Conservation (phyloP, 2,888 invertebrate species). For the Hydraecia micacea region DNA sequence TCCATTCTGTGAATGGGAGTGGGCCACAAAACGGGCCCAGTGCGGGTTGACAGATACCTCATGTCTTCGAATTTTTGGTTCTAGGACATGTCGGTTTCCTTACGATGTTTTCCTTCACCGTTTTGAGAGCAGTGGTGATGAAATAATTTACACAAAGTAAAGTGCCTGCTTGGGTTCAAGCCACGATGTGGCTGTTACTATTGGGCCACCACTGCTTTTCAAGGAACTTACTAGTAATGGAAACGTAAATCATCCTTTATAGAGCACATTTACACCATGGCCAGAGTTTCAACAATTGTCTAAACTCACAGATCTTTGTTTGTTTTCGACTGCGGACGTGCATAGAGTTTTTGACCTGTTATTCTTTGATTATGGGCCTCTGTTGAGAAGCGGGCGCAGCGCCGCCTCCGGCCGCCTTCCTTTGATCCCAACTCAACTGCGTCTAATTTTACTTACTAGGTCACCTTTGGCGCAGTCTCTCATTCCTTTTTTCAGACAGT, state of each 20-base stretch:
- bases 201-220: neutral
- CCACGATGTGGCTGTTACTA: neutral
- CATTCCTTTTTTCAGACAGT: slow-evolving; percentile 45
- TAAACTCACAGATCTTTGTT: slow-evolving; percentile 5
- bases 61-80: neutral
- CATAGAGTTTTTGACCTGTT: slow-evolving; percentile 51
- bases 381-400: slow-evolving; percentile 54
- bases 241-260: neutral
- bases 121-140: no score
- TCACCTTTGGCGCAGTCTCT: slow-evolving; percentile 65
- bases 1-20: no score
- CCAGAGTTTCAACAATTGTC: neutral
- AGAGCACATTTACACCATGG: neutral
- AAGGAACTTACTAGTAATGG: no score
- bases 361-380: slow-evolving; percentile 61
- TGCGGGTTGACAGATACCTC: neutral
- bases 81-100: neutral
- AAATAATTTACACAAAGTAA: no score
- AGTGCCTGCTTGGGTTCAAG: no score
- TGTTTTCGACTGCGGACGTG: slow-evolving; percentile 37
- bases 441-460: slow-evolving; percentile 71
- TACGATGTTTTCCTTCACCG: neutral
- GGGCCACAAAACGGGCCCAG: no score
- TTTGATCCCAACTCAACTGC: slow-evolving; percentile 70
- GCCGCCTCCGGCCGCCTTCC: slow-evolving; percentile 52